Base-by-base conservation (phyloP, 2,113 vertebrate species). In the Burhinus bistriatus region DNA sequence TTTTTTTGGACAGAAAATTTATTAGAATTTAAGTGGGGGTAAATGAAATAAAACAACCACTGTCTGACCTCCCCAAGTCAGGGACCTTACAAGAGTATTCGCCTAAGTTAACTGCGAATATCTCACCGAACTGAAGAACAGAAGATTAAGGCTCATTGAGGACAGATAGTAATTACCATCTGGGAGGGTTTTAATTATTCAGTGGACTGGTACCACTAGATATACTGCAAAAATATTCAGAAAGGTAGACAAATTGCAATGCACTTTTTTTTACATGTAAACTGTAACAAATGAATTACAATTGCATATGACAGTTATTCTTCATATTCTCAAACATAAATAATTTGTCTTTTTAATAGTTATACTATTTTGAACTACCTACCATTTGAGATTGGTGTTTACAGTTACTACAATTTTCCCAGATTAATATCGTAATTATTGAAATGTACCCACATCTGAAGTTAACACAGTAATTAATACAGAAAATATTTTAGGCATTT, bases 11-110 rank as follows among this genome's bases (percentile, higher is more conserved):
- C 19, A 61, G 18, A 8, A 2, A 15, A 76, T 34, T 45, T 12
- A 36, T 11, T 68, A 36, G 18, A 69, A 36, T 85, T 81, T 36
- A 42, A 40, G 9, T 10, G 7, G 3, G 9, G 6, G 4, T 30
- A 66, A 72, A 58, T 15, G 4, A 75, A 95, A 80, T 29, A 1
- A 69, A 49, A 87, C 36, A 0, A 8, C 15, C 44, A 27, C 17
- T 30, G 22, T 9, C 44, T 84, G 42, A 84, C 75, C 12, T 32
- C 6, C 11, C 3, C 32, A 59, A 11, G 6, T 15, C 51, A 84
- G 18, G 15, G 26, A 20, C 18, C 23, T 16, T 26, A 66, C 0
- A 0, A 44, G 6, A 45, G 45, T 62, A 49, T 61, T n/a, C 0
- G 0, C 19, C 42, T 25, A 49, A 76, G 40, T 26, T 61, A 61